These are phyloP conservation scores for Elysia chlorotica DNA, from an alignment of 1,140 invertebrate genomes.

Conservation along the genomic window DNA sequence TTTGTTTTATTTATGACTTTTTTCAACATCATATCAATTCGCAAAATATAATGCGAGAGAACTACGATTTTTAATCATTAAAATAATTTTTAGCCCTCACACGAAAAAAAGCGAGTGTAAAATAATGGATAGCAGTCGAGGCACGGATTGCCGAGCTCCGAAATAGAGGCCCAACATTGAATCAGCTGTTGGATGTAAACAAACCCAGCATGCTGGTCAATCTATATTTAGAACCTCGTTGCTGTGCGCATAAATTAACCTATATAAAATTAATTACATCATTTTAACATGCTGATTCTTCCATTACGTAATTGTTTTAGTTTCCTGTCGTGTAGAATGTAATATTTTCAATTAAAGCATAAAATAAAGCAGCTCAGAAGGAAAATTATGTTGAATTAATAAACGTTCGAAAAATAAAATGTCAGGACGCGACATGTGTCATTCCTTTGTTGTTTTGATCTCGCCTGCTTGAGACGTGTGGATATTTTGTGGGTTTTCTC, in stretches of 20 bases:
- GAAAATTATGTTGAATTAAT: neutral
- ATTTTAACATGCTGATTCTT: neutral
- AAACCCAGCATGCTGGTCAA: constrained; percentile 46
- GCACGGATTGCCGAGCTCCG: too few relatives aligned
- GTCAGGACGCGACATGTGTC: neutral
- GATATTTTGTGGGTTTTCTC: too few relatives aligned
- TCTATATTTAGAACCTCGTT: constrained; percentile 16
- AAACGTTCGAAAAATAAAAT: neutral
- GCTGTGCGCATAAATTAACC: constrained; percentile 1
- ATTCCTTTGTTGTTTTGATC: too few relatives aligned
- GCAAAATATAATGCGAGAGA: neutral
- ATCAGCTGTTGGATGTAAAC: constrained; percentile 57
- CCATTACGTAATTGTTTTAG: neutral
- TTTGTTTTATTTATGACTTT: neutral
- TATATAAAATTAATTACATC: neutral
- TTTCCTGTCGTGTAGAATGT: neutral
- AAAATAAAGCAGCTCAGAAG: neutral
- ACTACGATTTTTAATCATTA: constrained; percentile 1
- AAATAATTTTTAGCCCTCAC: neutral
- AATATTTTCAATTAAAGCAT: neutral
- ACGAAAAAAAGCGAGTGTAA: constrained; percentile 12
- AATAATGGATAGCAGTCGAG: neutral
- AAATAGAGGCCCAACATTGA: too few relatives aligned
- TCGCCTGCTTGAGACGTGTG: too few relatives aligned
- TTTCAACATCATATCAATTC: constrained; percentile 6